Percentiles rank a stretch among this genome's conserved stretches.
phyloP scores from a whole-genome alignment of 2,888 invertebrate genomes.

The Pristionchus arcanus region DNA sequence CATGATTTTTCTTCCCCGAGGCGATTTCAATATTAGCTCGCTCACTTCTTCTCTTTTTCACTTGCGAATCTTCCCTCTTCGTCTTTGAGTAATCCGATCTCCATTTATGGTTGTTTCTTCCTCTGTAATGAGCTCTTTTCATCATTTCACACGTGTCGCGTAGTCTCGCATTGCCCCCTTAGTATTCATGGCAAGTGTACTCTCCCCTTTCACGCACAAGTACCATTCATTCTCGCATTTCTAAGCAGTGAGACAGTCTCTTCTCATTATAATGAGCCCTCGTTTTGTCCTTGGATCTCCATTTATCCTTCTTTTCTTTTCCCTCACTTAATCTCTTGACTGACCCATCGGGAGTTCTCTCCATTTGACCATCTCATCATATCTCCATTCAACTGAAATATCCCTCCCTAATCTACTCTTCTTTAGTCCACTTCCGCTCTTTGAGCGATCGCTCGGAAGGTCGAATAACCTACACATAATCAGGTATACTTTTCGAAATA shows the following conservation, averaged over 20 bases:
- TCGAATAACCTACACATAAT: neutral
- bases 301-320: conserved; percentile 24
- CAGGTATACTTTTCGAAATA: neutral
- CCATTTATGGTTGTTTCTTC: conserved; percentile 38
- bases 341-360: conserved; percentile 30
- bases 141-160: conserved; percentile 4
- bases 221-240: neutral
- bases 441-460: neutral
- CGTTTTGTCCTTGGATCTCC: conserved; percentile 35
- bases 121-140: conserved; percentile 41
- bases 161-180: conserved; percentile 17
- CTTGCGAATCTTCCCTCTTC: neutral
- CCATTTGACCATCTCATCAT: conserved; percentile 42
- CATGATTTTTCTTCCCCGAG: conserved; percentile 1
- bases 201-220: neutral
- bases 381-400: conserved; percentile 48
- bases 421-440: conserved; percentile 17
- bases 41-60: neutral
- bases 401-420: conserved; percentile 22
- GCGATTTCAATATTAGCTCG: conserved; percentile 21
- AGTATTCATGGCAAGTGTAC: conserved; percentile 20
- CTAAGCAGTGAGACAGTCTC: conserved; percentile 33
- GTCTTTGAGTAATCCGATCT: conserved; percentile 29
- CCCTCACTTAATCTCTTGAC: conserved; percentile 22
- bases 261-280: conserved; percentile 48